Evolutionary conservation across 2,113 vertebrate genomes (phyloP).

Genomic region (Psittacara wagleri): DNA sequence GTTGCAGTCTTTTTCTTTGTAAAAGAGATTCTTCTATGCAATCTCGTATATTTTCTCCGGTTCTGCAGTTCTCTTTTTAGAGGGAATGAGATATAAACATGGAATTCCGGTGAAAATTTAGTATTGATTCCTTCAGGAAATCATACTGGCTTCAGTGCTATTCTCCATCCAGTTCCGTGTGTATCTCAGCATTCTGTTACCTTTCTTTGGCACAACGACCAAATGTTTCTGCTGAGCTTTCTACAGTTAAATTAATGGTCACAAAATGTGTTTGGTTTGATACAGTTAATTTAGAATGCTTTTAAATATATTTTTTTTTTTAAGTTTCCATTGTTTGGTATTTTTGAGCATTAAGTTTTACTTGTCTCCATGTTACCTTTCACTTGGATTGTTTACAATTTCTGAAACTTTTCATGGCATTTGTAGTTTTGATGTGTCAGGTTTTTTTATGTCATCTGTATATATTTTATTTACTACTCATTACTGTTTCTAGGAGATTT

Average conservation of each 20-base stretch:
- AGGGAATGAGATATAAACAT: background rate
- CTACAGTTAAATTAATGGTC: background rate
- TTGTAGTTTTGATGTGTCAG: background rate
- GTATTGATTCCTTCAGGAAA: background rate
- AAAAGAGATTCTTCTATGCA: background rate
- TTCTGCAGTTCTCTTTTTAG: background rate
- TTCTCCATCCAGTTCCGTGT: background rate
- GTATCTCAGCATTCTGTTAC: background rate
- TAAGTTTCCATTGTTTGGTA: background rate
- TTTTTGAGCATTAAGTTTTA: background rate
- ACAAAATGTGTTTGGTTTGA: background rate
- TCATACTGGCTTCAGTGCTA: background rate
- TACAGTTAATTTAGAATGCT: background rate
- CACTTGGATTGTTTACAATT: background rate
- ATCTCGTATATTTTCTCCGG: background rate
- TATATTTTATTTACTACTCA: background rate
- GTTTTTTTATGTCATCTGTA: background rate
- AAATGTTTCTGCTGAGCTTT: background rate
- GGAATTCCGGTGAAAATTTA: background rate
- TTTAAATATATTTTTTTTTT: background rate
- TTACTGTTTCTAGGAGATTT: background rate
- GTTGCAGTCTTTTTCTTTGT: background rate
- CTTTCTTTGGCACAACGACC: background rate
- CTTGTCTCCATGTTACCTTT: background rate
- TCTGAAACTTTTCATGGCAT: background rate